phyloP scores from a whole-genome alignment of 1,140 invertebrate species.

The Zaprionus vittiger region DNA sequence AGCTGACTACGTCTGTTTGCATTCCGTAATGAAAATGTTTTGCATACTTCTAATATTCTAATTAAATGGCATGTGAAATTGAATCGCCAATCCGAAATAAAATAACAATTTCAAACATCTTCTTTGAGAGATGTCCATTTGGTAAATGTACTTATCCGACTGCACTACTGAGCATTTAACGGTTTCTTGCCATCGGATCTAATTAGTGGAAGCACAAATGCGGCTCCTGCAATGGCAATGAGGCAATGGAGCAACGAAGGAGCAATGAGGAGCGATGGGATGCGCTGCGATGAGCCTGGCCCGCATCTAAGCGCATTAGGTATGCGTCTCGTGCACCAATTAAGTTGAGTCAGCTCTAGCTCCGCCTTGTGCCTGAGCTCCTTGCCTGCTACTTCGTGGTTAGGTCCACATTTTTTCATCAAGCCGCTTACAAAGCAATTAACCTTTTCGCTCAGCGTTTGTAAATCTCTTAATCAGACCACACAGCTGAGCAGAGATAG shows the following conservation, averaged over 20 bases:
- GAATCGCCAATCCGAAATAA: background rate
- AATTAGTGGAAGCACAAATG: slow-evolving; percentile 64
- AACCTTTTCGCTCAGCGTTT: slow-evolving; percentile 66
- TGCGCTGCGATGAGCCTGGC: slow-evolving; percentile 37
- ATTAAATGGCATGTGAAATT: slow-evolving; percentile 21
- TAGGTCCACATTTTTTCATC: slow-evolving; percentile 49
- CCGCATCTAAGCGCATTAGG: slow-evolving; percentile 77
- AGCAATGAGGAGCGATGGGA: slow-evolving; percentile 24
- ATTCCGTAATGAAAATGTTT: slow-evolving; percentile 20
- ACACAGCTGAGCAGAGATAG: slow-evolving; percentile 4
- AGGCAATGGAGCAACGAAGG: slow-evolving; percentile 19
- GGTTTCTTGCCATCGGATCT: slow-evolving; percentile 55
- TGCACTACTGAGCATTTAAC: slow-evolving; percentile 39
- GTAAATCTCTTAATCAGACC: slow-evolving; percentile 46
- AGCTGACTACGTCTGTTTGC: background rate
- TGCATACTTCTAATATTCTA: slow-evolving; percentile 22
- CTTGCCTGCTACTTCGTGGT: slow-evolving; percentile 17
- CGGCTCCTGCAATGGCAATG: slow-evolving; percentile 53
- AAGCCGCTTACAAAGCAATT: slow-evolving; percentile 71
- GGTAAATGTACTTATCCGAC: background rate
- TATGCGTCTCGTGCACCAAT: slow-evolving; percentile 78
- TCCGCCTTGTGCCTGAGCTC: slow-evolving; percentile 7
- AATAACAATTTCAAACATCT: background rate
- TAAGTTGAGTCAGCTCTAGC: slow-evolving; percentile 71
- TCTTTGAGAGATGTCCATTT: background rate